Evolutionary conservation across 1,140 invertebrate genomes (phyloP).

Genomic region (Proales similis): DNA sequence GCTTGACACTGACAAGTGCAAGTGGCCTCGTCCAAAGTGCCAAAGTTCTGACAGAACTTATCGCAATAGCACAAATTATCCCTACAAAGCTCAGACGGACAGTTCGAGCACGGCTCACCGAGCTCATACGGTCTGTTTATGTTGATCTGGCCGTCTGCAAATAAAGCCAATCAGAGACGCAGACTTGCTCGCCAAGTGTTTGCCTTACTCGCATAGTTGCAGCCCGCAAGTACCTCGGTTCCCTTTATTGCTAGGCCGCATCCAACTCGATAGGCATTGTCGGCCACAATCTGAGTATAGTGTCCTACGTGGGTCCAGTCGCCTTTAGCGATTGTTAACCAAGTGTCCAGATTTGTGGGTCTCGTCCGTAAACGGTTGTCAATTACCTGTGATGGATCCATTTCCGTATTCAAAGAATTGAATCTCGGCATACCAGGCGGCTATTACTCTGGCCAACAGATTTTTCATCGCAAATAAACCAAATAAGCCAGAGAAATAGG

Average conservation of each 20-base stretch:
- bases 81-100: background rate
- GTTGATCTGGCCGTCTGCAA: background rate
- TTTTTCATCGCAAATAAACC: background rate
- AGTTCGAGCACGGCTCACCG: background rate
- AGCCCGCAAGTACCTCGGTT: background rate
- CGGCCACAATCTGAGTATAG: conserved; percentile 34
- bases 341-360: background rate
- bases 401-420: conserved; percentile 2
- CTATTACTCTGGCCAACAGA: conserved; percentile 21
- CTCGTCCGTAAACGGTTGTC: background rate
- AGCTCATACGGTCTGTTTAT: background rate
- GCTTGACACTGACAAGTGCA: conserved; percentile 15
- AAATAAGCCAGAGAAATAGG: background rate
- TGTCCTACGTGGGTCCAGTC: conserved; percentile 15
- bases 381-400: conserved; percentile 14
- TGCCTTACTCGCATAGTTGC: conserved; percentile 21
- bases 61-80: conserved; percentile 31
- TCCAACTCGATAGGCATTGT: background rate
- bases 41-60: conserved; percentile 22
- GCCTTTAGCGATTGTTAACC: background rate
- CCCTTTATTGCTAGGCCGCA: conserved; percentile 19
- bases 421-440: background rate
- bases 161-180: conserved; percentile 4
- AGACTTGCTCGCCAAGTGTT: background rate
- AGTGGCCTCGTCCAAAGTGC: conserved; percentile 2